Conservation (phyloP, 1,140 invertebrate species). For the Stenopsyche tienmushanensis region DNA sequence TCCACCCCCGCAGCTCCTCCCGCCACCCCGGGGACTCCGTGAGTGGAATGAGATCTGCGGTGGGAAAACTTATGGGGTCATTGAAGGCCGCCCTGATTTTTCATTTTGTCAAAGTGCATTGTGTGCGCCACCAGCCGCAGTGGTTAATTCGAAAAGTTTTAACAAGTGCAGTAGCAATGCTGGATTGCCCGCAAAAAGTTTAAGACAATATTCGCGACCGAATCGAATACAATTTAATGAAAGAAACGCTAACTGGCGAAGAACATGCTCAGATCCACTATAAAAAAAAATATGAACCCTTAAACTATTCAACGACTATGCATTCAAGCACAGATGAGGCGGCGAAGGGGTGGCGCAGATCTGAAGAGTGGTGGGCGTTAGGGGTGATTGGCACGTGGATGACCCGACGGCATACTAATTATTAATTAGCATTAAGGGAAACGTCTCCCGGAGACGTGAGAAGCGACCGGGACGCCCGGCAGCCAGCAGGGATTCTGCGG, state of each 20-base stretch:
- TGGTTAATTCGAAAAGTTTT: slow-evolving; percentile 27
- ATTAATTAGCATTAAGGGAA: slow-evolving; percentile 36
- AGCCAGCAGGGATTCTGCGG: not conserved
- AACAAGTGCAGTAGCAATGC: too few relatives aligned
- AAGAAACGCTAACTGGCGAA: too few relatives aligned
- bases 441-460: slow-evolving; percentile 19
- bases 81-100: slow-evolving; percentile 33
- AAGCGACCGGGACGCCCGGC: slow-evolving; percentile 8
- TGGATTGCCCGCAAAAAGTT: not conserved
- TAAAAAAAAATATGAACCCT: not conserved
- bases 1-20: slow-evolving; percentile 8
- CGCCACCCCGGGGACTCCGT: not conserved
- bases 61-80: slow-evolving; percentile 18
- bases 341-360: not conserved
- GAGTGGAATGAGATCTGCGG: not conserved
- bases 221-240: not conserved
- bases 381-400: slow-evolving; percentile 21
- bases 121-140: slow-evolving; percentile 11
- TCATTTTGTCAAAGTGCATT: slow-evolving; percentile 31
- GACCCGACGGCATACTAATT: slow-evolving; percentile 40
- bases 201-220: not conserved
- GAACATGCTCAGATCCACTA: too few relatives aligned
- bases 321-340: not conserved
- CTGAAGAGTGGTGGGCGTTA: slow-evolving; percentile 2
- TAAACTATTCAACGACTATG: not conserved